These are phyloP conservation scores for Coenobita brevimanus DNA, from an alignment of 1,140 invertebrate genomes.

Conservation along the genomic window DNA sequence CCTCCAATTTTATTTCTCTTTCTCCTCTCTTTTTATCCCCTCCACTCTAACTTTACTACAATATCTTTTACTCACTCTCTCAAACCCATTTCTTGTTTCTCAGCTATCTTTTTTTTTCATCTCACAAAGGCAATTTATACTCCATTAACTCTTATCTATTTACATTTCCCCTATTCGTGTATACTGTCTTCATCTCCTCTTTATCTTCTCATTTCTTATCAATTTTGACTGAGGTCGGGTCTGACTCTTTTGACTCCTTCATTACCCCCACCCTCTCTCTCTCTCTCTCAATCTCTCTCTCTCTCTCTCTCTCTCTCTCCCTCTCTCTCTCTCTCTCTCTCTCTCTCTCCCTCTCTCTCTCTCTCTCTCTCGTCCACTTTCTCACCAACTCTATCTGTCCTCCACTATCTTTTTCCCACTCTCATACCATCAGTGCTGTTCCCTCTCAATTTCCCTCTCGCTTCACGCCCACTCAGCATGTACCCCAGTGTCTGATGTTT, in stretches of 20 bases:
- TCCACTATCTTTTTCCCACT: background rate
- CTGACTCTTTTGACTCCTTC: too few species aligned
- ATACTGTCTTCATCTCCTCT: too few species aligned
- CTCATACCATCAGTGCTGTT: background rate
- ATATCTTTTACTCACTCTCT: background rate
- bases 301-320: slow-evolving; percentile 4
- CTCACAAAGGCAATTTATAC: too few species aligned
- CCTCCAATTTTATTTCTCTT: background rate
- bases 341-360: slow-evolving; percentile 20
- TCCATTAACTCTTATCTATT: too few species aligned
- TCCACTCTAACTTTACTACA: background rate
- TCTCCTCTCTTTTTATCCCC: background rate
- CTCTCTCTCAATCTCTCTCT: too few species aligned
- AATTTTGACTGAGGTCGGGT: too few species aligned
- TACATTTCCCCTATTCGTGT: too few species aligned
- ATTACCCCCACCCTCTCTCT: too few species aligned
- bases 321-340: background rate
- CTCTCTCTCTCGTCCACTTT: background rate
- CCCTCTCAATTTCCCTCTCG: background rate
- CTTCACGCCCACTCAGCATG: background rate
- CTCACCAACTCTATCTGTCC: background rate
- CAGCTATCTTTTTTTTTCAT: too few species aligned
- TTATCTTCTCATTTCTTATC: too few species aligned
- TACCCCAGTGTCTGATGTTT: too few species aligned
- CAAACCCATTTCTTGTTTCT: too few species aligned